Conservation (phyloP, 2,888 invertebrate genomes). For the Sepiola atlantica region DNA sequence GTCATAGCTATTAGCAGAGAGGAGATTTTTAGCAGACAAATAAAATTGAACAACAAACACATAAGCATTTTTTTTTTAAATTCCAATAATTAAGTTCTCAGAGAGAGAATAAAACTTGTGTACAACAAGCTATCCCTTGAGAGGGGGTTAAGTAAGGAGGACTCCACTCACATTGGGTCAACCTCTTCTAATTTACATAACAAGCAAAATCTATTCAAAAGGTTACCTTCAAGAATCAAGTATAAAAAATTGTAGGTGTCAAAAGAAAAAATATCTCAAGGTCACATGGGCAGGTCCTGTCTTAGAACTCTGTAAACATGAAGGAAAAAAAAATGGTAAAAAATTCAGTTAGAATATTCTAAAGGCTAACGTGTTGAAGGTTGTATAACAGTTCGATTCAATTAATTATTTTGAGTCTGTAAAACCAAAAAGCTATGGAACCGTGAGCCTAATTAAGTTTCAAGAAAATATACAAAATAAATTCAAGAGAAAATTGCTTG, state of each 20-base stretch:
- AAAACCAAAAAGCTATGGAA: background rate
- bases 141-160: background rate
- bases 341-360: background rate
- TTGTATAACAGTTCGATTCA: background rate
- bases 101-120: slow-evolving; percentile 32
- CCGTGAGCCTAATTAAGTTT: background rate
- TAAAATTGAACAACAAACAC: background rate
- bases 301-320: slow-evolving; percentile 32
- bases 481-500: background rate
- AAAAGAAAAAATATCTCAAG: slow-evolving; percentile 32
- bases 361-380: background rate
- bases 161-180: background rate
- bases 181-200: slow-evolving; percentile 32
- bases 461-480: background rate
- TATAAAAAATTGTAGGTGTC: slow-evolving; percentile 7
- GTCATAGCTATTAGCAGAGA: background rate
- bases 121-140: background rate
- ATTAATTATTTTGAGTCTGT: background rate
- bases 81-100: background rate
- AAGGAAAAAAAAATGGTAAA: background rate
- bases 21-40: background rate
- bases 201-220: background rate
- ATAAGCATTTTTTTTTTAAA: background rate
- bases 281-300: slow-evolving; percentile 19
- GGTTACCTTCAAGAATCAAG: slow-evolving; percentile 32